phyloP scores from a whole-genome alignment of 2,888 invertebrate species.

The Schizaphis graminum region DNA sequence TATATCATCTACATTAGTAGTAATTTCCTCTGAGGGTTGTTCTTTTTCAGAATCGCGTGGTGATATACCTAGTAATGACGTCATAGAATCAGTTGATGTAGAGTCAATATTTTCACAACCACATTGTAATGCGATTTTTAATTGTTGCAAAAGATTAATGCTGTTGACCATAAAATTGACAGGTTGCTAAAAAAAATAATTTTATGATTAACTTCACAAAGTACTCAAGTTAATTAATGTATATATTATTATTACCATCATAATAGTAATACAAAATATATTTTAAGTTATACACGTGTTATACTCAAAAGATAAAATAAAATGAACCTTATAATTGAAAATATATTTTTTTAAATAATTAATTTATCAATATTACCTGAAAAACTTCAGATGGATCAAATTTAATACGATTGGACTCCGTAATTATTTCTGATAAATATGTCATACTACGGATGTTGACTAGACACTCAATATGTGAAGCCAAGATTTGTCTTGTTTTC shows the following conservation, averaged over 20 bases:
- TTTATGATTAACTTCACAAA: constrained; percentile 5
- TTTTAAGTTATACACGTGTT: background rate
- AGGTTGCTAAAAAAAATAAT: constrained; percentile 50
- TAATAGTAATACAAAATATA: background rate
- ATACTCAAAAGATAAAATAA: background rate
- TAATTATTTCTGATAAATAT: constrained; percentile 25
- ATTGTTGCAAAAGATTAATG: constrained; percentile 54
- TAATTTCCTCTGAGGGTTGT: background rate
- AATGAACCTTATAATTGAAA: background rate
- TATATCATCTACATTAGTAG: background rate
- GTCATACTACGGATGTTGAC: constrained; percentile 46
- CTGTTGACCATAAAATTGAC: constrained; percentile 44
- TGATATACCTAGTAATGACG: constrained; percentile 4
- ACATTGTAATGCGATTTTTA: constrained; percentile 24
- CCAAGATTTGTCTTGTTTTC: constrained; percentile 47
- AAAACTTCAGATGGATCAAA: constrained; percentile 35
- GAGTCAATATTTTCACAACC: constrained; percentile 23
- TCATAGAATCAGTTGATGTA: constrained; percentile 34
- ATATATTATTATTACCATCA: background rate
- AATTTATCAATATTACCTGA: constrained; percentile 17
- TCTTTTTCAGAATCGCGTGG: background rate
- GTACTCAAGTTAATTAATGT: background rate
- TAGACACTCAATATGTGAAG: constrained; percentile 37
- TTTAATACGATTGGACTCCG: constrained; percentile 21
- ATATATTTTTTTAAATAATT: background rate